phyloP scores from a whole-genome alignment of 2,797 vertebrate genomes.

The Avahi laniger region DNA sequence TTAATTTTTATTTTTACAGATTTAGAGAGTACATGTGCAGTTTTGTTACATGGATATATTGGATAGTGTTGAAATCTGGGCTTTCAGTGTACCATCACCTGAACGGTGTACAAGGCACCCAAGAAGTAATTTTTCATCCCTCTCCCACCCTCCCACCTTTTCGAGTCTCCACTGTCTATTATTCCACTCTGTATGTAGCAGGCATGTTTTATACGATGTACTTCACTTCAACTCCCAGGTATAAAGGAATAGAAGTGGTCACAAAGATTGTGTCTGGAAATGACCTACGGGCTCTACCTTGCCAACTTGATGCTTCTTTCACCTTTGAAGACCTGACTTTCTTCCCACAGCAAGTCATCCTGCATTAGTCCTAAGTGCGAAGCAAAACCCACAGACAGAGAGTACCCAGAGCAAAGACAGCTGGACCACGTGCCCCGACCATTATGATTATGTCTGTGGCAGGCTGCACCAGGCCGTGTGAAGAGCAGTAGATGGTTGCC shows the following conservation, averaged over 20 bases:
- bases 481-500: neutral
- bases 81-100: neutral
- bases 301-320: neutral
- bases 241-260: neutral
- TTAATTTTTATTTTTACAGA: neutral
- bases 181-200: neutral
- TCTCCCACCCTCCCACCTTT: neutral
- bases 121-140: neutral
- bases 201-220: neutral
- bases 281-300: neutral
- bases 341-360: conserved; percentile 32
- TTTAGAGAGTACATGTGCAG: neutral
- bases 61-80: neutral
- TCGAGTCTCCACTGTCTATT: neutral
- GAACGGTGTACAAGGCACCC: neutral
- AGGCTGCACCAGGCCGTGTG: rapidly evolving
- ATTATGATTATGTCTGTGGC: rapidly evolving
- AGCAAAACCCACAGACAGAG: neutral
- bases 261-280: neutral
- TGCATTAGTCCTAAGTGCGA: neutral
- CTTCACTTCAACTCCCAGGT: neutral
- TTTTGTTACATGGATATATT: neutral
- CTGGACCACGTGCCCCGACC: neutral
- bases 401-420: neutral
- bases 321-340: conserved; percentile 16